Conservation (phyloP, 2,888 invertebrate genomes). For the Eutolmus rufibarbis region DNA sequence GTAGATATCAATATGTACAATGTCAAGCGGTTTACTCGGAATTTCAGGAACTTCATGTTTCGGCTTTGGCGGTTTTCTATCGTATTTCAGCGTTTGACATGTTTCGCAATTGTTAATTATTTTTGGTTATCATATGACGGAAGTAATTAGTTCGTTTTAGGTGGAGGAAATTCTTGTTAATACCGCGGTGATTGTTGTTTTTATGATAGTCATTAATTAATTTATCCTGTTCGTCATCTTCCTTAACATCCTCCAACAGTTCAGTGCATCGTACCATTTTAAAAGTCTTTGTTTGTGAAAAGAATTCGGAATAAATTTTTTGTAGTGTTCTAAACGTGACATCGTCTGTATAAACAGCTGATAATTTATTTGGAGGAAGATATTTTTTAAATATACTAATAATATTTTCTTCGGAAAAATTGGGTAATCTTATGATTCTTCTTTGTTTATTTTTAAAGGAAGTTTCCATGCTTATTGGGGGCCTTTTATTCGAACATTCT, state of each 20-base stretch:
- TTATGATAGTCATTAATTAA: neutral
- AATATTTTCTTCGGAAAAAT: no score
- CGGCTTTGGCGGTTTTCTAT: slow-evolving; percentile 46
- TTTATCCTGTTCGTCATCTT: neutral
- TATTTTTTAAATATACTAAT: no score
- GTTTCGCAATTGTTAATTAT: neutral
- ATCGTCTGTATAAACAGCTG: neutral
- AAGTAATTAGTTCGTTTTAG: neutral
- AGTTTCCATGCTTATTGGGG: no score
- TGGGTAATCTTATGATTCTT: no score
- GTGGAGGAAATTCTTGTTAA: neutral
- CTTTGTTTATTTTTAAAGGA: no score
- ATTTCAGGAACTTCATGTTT: slow-evolving; percentile 39
- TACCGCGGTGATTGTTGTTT: no score
- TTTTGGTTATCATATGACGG: neutral
- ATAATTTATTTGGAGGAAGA: no score
- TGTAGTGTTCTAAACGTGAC: no score
- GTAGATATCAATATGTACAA: slow-evolving; percentile 32
- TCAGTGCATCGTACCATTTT: slow-evolving; percentile 10
- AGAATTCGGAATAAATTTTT: slow-evolving; percentile 15
- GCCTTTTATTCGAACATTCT: no score
- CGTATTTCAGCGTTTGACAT: slow-evolving; percentile 35
- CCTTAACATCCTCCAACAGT: neutral
- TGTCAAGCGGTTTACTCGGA: no score
- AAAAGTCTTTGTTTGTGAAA: slow-evolving; percentile 23